Base-by-base conservation (phyloP, 2,888 invertebrate genomes). In the Exephanes ischioxanthus region DNA sequence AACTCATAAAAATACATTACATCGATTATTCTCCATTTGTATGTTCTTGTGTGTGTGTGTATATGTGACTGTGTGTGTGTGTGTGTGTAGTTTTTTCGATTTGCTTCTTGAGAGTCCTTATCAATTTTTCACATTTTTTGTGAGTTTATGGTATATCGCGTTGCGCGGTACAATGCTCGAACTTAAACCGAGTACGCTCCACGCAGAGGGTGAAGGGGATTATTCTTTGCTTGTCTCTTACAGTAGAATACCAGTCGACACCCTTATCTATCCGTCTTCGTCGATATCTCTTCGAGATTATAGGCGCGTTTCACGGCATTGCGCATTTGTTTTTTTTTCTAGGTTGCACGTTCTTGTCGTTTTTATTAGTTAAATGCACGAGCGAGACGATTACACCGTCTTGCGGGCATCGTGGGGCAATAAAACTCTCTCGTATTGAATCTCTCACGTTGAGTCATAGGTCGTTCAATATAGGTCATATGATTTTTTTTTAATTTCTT, bases 371-470 rank as follows among this genome's bases (percentile, higher is more conserved):
- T 88, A 89, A 90, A 89, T 87, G 88, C 89, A 85, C 88, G 86
- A 88, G 88, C 61, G 48, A 26, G 61, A 75, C 84, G 80, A 70
- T 73, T 63, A 83, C 67, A 53, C 26, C 61, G 33, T 11, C 71
- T 26, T 16, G 45, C 30, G 61, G 30, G 45, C 76, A 68, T 76
- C 68, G 72, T 51, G 37, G 55, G 70, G 68, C 84, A 81, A 80
- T 78, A 76, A 83, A 91, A 92, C 93, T 93, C 93, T 92, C 93
- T 92, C 93, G 91, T 92, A 91, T 92, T 91, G 92, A 92, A 93
- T 92, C 82, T 84, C 81, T 83, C 77, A 73, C 72, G 53, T 78
- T 51, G 76, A 79, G 78, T 82, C 79, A 33, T 82, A 85, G 81
- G 82, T 81, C 66, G 48, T 81, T 41, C n/a, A 58, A 77, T 63